Base-by-base conservation (phyloP, 2,888 invertebrate species). In the Acanthosepion pharaonis region DNA sequence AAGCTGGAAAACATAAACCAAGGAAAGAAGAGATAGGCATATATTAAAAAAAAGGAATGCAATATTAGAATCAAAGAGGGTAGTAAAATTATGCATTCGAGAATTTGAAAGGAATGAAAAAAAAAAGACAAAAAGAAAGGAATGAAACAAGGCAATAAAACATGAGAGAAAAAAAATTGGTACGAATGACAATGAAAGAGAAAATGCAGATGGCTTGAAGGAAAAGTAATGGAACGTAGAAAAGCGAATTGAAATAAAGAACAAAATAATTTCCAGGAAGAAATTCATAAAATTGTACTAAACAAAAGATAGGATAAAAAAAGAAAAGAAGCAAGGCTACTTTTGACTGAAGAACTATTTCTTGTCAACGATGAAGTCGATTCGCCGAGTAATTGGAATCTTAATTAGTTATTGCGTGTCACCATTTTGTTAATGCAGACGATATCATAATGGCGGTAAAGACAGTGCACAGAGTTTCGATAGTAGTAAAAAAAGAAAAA, bases 381-480 rank as follows among this genome's bases (percentile, higher is more conserved):
- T 78, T 78, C 78, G n/a, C n/a, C 15, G 2, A 78, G 78, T 78
- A 78, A 78, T 78, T 78, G 78, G 78, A 78, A 78, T 78, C 78
- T 78, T 78, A 78, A 78, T 78, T 78, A 78, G 78, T 78, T 78
- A 78, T 78, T 78, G 78, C 78, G 78, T 33, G 78, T 78, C 78
- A 78, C 78, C 78, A 33, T n/a, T 78, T 78, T 78, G n/a, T 15
- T 3, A 78, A 33, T 33, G n/a, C n/a, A 33, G 78, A 78, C 78
- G n/a, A 78, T n/a, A 33, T 78, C 2, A 6, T 78, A 78, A 78
- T 78, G 78, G 78, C 15, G 3, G 11, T 4, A 33, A 15, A 33
- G n/a, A n/a, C 78, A 78, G 78, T 78, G n/a, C n/a, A 15, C 15
- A 78, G n/a, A 78, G n/a, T 33, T n/a, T 78, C 78, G 78, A n/a